These are phyloP conservation scores for Bolborhynchus lineola DNA, from an alignment of 2,113 vertebrate species.

Conservation along the genomic window DNA sequence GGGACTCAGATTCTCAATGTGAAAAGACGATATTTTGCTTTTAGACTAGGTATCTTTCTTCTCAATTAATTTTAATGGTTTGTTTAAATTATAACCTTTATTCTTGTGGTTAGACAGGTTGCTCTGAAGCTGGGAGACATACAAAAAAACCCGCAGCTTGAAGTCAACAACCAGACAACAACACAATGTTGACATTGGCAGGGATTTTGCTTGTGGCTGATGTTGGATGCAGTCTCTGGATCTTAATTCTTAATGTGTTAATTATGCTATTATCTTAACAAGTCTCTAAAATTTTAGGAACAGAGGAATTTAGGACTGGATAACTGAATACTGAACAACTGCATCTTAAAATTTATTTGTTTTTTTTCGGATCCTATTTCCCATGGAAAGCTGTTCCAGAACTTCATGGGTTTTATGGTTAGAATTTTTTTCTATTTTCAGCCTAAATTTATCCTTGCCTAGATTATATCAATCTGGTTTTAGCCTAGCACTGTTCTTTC, in stretches of 20 bases:
- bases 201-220: background rate
- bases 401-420: background rate
- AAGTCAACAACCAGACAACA: background rate
- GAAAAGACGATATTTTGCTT: background rate
- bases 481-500: background rate
- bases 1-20: background rate
- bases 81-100: background rate
- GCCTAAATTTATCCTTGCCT: conserved; percentile 27
- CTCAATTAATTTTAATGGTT: background rate
- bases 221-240: background rate
- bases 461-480: background rate
- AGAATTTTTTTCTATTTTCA: conserved; percentile 23
- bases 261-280: background rate
- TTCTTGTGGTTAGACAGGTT: background rate
- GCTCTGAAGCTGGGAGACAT: background rate
- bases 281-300: background rate
- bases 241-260: background rate
- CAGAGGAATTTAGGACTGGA: background rate
- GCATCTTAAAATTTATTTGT: background rate
- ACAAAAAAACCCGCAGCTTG: background rate
- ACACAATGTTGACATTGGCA: background rate
- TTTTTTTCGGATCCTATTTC: background rate
- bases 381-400: background rate
- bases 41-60: background rate
- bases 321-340: background rate